Evolutionary conservation across 2,113 vertebrate species (phyloP), one percentile per base, ranked within the genome.

Genomic region (Pseudorhombus dupliciocellatus): DNA sequence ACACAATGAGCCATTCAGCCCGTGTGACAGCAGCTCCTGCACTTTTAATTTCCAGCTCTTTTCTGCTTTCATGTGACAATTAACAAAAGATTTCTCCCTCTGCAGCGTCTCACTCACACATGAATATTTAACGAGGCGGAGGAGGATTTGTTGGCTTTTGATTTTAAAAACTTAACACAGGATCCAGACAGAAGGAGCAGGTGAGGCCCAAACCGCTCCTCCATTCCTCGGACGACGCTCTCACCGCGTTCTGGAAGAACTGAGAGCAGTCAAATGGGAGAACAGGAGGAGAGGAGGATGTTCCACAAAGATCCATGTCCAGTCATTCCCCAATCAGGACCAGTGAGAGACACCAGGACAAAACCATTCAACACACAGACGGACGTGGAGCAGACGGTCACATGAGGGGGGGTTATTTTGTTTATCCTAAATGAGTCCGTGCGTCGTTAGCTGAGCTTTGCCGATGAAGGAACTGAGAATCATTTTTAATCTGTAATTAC

Each of bases 401-500:
- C 4, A 44, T 18, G 12, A 18, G 42, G 8, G 42, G 8, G 4
- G 2, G 46, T 73, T 66, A 71, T 85, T 79, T 68, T 40, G 31
- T 72, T 80, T 65, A 55, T 74, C 53, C 62, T 42, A 62, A 82
- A 79, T 74, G 68, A 81, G 68, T 26, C 18, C 26, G 67, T 61
- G 70, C 42, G 20, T n/a, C 5, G 44, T 50, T 7, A 70, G 56
- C 71, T 66, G 40, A 77, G 58, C 25, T 4, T 1, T 9, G 60
- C 28, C 56, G 63, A 63, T 52, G 48, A 78, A 70, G 51, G 73
- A 78, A 79, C 30, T 65, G 69, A 74, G 61, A 80, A 69, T 77
- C 40, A 84, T 46, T 20, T 46, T 37, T 83, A 85, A 83, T 87
- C 64, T 72, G 66, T 82, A 87, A 87, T 76, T 76, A 81, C 44